A percentile compares a stretch with the other conserved stretches of the same genome.
phyloP scores from a whole-genome alignment of 2,113 vertebrate genomes.

The rabbit (Oryctolagus cuniculus) region DNA sequence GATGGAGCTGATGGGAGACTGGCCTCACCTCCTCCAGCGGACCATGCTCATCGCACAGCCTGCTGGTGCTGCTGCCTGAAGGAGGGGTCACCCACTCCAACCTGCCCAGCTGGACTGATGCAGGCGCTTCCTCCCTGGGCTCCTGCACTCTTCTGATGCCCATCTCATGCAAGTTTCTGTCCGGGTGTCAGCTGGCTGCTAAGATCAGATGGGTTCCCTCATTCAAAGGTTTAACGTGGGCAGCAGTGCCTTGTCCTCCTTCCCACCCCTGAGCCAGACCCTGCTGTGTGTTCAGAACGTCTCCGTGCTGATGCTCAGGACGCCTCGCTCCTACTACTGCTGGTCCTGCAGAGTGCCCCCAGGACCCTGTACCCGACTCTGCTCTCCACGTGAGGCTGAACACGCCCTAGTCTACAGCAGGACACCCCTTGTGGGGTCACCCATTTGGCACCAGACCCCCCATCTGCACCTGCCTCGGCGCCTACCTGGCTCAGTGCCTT shows the following conservation, averaged over 20 bases:
- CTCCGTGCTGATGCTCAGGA: background rate
- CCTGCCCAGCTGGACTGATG: background rate
- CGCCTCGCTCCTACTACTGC: background rate
- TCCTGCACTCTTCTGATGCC: background rate
- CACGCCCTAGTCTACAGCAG: background rate
- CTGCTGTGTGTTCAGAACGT: background rate
- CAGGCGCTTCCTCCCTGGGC: background rate
- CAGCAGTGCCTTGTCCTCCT: background rate
- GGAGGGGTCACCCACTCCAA: too few relatives aligned
- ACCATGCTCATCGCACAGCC: background rate
- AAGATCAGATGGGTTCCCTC: background rate
- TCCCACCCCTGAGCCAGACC: background rate
- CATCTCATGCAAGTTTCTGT: background rate
- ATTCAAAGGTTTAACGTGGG: background rate
- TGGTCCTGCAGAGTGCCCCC: too few relatives aligned
- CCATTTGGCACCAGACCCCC: too few relatives aligned
- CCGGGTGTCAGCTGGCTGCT: background rate
- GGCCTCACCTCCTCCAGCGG: background rate
- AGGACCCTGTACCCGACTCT: too few relatives aligned
- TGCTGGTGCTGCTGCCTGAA: background rate
- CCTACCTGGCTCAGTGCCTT: background rate
- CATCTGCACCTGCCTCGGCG: background rate
- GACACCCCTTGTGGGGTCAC: background rate
- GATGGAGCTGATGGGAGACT: rapidly evolving
- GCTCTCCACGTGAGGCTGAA: background rate